Base-by-base conservation (phyloP, 2,113 vertebrate genomes). In the Oxyruncus cristatus region DNA sequence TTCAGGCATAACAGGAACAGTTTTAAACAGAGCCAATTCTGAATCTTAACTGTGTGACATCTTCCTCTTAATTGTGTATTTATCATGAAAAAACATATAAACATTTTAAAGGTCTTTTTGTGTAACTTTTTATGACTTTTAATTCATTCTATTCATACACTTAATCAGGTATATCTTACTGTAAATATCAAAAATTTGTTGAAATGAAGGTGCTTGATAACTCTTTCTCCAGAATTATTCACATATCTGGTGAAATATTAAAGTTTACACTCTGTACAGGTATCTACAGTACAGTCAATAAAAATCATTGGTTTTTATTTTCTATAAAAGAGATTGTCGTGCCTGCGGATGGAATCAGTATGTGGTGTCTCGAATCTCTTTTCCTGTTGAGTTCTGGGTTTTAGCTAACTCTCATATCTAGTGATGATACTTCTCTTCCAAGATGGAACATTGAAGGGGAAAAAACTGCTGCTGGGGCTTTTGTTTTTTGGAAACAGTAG, bases 131-230 rank as follows among this genome's bases (percentile, higher is more conserved):
- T 92, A 26, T 96, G 97, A 87, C 79, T 96, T 85, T 65, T 67
- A 86, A 90, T 89, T 94, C 89, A 74, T 97, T 96, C 95, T 96
- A 96, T 89, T 97, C 78, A 58, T 91, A 88, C 46, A 91, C 88
- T 88, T 97, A 96, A 95, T 94, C 95, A 95, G 89, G 92, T 89
- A 95, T 74, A 49, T 96, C 88, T 94, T 52, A 94, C 46, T 96
- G 77, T 97, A 93, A 97, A 95, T 97, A 96, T 52, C 53, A 96
- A 97, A 93, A 96, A 75, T 90, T 59, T 98, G 94, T 97, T 98
- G 96, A 97, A 96, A 95, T 94, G 90, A 98, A 98, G 98, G 98
- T 98, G 98, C 98, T 98, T 96, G 90, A 92, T 97, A 97, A 98
- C 68, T 95, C 80, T 97, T 95, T 95, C 93, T 96, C 91, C 95